phyloP scores from a whole-genome alignment of 1,140 invertebrate genomes.

The Nixonia krombeini region DNA sequence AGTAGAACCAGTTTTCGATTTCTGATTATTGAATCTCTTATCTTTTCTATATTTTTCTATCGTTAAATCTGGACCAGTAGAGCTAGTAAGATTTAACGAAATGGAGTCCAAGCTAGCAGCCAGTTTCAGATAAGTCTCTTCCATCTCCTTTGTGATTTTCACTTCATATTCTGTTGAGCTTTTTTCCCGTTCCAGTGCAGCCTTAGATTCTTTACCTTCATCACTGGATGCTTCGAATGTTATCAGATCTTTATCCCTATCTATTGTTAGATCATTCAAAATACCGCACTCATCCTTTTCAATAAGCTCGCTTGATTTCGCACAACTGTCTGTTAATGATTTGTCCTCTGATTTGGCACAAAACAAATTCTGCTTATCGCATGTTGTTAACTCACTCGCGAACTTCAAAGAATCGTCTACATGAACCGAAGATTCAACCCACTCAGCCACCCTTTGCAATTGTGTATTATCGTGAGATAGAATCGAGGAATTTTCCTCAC shows the following conservation, averaged over 20 bases:
- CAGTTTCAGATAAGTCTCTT: constrained; percentile 67
- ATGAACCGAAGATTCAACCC: constrained; percentile 59
- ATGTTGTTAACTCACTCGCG: not conserved
- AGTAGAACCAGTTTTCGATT: constrained; percentile 52
- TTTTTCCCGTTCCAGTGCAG: not conserved
- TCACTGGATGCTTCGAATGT: constrained; percentile 56
- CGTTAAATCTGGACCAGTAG: constrained; percentile 54
- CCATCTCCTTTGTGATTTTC: constrained; percentile 67
- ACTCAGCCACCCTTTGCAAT: constrained; percentile 78
- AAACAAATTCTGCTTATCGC: not conserved
- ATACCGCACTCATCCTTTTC: not conserved
- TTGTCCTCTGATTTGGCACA: no score
- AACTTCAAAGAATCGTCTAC: constrained; percentile 4
- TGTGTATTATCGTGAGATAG: constrained; percentile 64
- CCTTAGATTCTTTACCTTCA: constrained; percentile 29
- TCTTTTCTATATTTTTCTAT: constrained; percentile 67
- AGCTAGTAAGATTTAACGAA: constrained; percentile 46
- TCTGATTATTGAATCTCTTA: constrained; percentile 54
- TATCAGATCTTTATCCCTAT: constrained; percentile 57
- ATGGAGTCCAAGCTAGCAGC: constrained; percentile 64
- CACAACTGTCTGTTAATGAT: no score
- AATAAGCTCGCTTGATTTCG: constrained; percentile 1
- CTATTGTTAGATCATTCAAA: not conserved
- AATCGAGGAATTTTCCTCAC: constrained; percentile 58
- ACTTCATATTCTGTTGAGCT: constrained; percentile 51